Evolutionary conservation across 2,888 invertebrate species (phyloP).

Genomic region (Pinctada fucata): DNA sequence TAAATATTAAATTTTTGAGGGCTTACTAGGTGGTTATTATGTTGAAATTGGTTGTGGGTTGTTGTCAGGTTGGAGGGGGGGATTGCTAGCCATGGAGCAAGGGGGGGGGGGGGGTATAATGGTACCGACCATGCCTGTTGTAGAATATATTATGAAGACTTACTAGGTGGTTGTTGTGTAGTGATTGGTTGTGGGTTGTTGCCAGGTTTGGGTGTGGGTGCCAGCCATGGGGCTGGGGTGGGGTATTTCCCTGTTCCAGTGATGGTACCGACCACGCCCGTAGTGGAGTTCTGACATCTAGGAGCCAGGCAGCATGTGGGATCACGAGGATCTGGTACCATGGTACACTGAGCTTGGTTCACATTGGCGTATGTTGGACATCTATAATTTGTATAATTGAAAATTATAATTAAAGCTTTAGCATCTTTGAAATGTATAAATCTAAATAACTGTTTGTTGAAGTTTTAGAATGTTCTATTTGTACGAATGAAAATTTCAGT

Average conservation of each 20-base stretch:
- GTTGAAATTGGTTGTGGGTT: slow-evolving; percentile 24
- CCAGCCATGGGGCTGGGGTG: slow-evolving; percentile 34
- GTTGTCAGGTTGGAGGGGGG: slow-evolving; percentile 24
- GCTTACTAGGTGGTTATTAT: no score
- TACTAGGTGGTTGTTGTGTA: slow-evolving; percentile 38
- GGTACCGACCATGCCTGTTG: slow-evolving; percentile 54
- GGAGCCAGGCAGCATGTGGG: slow-evolving; percentile 63
- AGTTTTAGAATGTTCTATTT: no score
- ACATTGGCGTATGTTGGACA: slow-evolving; percentile 52
- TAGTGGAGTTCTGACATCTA: slow-evolving; percentile 51
- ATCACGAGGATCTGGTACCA: slow-evolving; percentile 62
- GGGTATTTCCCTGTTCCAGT: slow-evolving; percentile 57
- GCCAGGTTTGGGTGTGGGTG: slow-evolving; percentile 32
- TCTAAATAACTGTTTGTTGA: no score
- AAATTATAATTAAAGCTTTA: no score
- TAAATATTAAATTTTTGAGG: no score
- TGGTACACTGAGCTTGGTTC: slow-evolving; percentile 52
- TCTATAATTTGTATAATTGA: slow-evolving; percentile 32
- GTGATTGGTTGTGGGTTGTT: slow-evolving; percentile 15
- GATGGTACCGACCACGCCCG: slow-evolving; percentile 57
- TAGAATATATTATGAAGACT: slow-evolving; percentile 26
- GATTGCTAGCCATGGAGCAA: slow-evolving; percentile 23
- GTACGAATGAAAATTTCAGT: no score
- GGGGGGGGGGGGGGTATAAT: slow-evolving; percentile 53
- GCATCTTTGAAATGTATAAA: no score